These are phyloP conservation scores for Chrysolina oricalcia DNA, from an alignment of 2,888 invertebrate species.

Conservation along the genomic window DNA sequence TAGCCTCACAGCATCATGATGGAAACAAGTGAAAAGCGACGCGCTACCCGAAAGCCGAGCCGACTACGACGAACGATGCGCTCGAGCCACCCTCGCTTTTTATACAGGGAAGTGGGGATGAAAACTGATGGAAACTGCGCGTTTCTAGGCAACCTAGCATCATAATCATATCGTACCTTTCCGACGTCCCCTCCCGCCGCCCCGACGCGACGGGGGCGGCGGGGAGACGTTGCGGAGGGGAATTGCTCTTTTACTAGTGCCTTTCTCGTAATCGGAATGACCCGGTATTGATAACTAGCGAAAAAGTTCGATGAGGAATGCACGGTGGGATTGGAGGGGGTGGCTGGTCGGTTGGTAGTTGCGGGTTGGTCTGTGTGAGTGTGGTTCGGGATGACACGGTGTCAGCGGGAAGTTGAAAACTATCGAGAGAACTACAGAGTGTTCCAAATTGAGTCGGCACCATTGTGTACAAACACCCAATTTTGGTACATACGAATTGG, in stretches of 20 bases:
- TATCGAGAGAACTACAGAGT: too few relatives aligned
- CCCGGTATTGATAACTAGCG: slow-evolving; percentile 62
- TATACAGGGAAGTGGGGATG: slow-evolving; percentile 68
- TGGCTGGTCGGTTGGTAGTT: not conserved
- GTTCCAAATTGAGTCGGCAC: too few relatives aligned
- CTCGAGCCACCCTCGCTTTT: slow-evolving; percentile 66
- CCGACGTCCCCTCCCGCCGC: slow-evolving; percentile 52
- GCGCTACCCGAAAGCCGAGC: slow-evolving; percentile 35
- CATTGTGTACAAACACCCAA: too few relatives aligned
- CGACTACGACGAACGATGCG: slow-evolving; percentile 44
- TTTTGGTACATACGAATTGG: too few relatives aligned
- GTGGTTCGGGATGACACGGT: not conserved
- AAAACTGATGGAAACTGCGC: slow-evolving; percentile 70
- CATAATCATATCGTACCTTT: slow-evolving; percentile 71
- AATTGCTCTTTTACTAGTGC: slow-evolving; percentile 65
- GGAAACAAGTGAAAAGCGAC: slow-evolving; percentile 33
- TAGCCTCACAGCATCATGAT: slow-evolving; percentile 29
- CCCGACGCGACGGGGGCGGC: slow-evolving; percentile 54
- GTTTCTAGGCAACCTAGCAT: slow-evolving; percentile 70
- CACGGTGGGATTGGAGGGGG: not conserved
- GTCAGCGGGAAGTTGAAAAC: not conserved
- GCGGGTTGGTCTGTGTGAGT: not conserved
- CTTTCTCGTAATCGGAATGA: slow-evolving; percentile 64
- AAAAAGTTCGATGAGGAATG: slow-evolving; percentile 37
- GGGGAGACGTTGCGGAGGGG: slow-evolving; percentile 45